Evolutionary conservation across 2,113 vertebrate genomes (phyloP).

Genomic region (Spea bombifrons): DNA sequence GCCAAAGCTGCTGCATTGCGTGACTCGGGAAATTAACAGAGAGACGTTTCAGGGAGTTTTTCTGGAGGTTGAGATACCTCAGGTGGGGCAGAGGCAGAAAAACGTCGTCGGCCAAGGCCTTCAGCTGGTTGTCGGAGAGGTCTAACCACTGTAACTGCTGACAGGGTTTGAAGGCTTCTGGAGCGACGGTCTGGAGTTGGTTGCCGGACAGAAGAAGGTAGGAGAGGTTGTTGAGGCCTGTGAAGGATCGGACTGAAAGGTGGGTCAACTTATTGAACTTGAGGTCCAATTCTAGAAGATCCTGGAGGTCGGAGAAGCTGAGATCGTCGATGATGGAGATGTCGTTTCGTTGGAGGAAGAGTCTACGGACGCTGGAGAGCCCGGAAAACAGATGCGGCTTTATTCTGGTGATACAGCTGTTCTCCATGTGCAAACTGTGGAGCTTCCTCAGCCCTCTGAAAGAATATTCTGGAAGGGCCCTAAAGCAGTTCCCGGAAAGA

Average conservation of each 20-base stretch:
- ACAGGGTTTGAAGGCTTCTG: slow-evolving; percentile 65
- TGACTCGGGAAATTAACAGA: slow-evolving; percentile 36
- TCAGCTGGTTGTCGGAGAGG: slow-evolving; percentile 72
- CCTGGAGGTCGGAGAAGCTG: slow-evolving; percentile 76
- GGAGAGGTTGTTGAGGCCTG: slow-evolving; percentile 80
- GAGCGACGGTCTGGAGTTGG: slow-evolving; percentile 66
- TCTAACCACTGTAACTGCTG: slow-evolving; percentile 76
- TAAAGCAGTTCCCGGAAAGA: slow-evolving; percentile 84
- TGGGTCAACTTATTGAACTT: slow-evolving; percentile 77
- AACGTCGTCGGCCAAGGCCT: slow-evolving; percentile 62
- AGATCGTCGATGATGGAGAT: slow-evolving; percentile 74
- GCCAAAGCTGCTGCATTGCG: slow-evolving; percentile 81
- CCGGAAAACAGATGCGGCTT: slow-evolving; percentile 71
- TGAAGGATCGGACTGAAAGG: slow-evolving; percentile 70
- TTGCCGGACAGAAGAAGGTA: slow-evolving; percentile 87
- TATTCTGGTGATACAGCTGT: slow-evolving; percentile 78
- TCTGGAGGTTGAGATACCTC: slow-evolving; percentile 78
- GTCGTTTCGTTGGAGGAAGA: slow-evolving; percentile 82
- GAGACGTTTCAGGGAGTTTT: slow-evolving; percentile 75
- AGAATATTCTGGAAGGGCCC: slow-evolving; percentile 70
- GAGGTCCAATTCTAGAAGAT: slow-evolving; percentile 84
- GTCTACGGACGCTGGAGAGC: slow-evolving; percentile 80
- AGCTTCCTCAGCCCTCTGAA: slow-evolving; percentile 82
- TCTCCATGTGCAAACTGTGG: slow-evolving; percentile 91
- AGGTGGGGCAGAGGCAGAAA: slow-evolving; percentile 70